Conservation (phyloP, 2,797 vertebrate genomes). For the Poecilia gillii region DNA sequence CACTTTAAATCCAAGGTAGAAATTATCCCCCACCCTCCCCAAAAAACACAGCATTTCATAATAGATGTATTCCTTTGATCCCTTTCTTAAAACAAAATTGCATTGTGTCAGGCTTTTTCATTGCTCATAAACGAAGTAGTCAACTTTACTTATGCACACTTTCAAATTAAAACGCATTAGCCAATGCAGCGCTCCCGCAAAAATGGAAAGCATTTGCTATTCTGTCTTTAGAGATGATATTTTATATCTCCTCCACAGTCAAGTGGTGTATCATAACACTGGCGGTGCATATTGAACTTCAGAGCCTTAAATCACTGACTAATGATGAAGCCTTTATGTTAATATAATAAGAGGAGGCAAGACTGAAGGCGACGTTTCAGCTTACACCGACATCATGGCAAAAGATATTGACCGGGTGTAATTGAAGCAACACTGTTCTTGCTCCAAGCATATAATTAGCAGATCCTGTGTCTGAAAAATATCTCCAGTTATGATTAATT, state of each 20-base stretch:
- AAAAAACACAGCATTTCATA: background rate
- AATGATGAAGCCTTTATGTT: slow-evolving; percentile 69
- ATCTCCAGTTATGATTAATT: slow-evolving; percentile 60
- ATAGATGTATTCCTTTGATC: background rate
- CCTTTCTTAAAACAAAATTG: background rate
- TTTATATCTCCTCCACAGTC: slow-evolving; percentile 21
- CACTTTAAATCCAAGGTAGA: background rate
- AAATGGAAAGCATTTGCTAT: slow-evolving; percentile 2
- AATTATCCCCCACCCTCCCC: background rate
- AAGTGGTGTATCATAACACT: slow-evolving; percentile 26
- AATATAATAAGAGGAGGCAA: slow-evolving; percentile 70
- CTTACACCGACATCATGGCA: slow-evolving; percentile 70
- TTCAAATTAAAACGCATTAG: slow-evolving; percentile 4
- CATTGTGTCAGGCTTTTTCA: background rate
- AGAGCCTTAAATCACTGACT: slow-evolving; percentile 49
- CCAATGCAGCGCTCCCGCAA: background rate
- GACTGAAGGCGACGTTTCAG: slow-evolving; percentile 58
- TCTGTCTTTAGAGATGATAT: slow-evolving; percentile 13
- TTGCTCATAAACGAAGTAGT: background rate
- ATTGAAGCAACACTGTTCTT: slow-evolving; percentile 66
- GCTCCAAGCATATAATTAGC: slow-evolving; percentile 72
- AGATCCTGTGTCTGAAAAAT: slow-evolving; percentile 71
- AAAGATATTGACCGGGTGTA: slow-evolving; percentile 71
- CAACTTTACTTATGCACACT: background rate
- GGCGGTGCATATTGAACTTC: slow-evolving; percentile 47